A percentile compares a stretch with the other conserved stretches of the same genome.
phyloP scores from a whole-genome alignment of 2,113 vertebrate species.

The Lathamus discolor region DNA sequence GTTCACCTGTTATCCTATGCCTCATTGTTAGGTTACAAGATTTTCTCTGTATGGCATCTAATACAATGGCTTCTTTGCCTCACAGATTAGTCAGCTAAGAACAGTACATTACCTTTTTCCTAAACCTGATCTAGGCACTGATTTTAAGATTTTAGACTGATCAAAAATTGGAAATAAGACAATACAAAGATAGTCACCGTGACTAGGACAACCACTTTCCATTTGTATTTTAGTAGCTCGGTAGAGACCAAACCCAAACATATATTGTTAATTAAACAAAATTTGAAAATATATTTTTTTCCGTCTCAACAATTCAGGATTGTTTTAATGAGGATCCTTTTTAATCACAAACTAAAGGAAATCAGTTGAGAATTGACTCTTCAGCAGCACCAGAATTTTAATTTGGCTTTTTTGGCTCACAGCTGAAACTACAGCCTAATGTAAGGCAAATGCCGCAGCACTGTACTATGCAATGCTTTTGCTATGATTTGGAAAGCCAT shows the following conservation, averaged over 20 bases:
- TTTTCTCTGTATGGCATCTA: not conserved
- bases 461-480: not conserved
- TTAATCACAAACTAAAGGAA: not conserved
- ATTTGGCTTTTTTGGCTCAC: not conserved
- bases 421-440: not conserved
- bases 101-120: not conserved
- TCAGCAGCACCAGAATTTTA: not conserved
- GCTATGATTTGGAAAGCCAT: not conserved
- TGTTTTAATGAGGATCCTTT: not conserved
- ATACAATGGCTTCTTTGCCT: not conserved
- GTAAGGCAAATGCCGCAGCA: not conserved
- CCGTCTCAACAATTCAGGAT: not conserved
- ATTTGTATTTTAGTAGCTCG: not conserved
- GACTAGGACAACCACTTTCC: not conserved
- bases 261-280: not conserved
- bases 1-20: not conserved
- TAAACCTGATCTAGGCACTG: not conserved
- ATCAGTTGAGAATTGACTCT: not conserved
- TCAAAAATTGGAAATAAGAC: not conserved
- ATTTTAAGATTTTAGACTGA: not conserved
- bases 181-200: not conserved
- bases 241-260: not conserved
- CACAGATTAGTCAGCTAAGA: not conserved
- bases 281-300: not conserved
- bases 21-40: not conserved